Conservation (phyloP, 2,797 vertebrate species). For the Pempheris klunzingeri region DNA sequence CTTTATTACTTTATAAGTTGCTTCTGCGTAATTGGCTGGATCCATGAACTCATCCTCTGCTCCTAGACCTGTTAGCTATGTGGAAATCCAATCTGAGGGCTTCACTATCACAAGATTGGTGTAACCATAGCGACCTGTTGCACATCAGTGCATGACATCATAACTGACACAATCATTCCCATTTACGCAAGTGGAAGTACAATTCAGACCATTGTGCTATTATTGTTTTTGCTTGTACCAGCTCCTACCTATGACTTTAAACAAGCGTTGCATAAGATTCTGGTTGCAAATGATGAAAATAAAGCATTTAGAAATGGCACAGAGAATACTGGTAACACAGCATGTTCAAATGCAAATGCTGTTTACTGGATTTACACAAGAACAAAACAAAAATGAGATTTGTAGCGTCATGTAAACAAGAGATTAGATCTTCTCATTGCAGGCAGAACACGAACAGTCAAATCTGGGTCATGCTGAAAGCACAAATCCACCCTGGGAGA, state of each 20-base stretch:
- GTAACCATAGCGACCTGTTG: conserved; percentile 83
- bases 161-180: conserved; percentile 69
- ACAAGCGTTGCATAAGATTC: conserved; percentile 44
- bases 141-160: conserved; percentile 82
- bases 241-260: conserved; percentile 50
- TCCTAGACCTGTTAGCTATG: conserved; percentile 55
- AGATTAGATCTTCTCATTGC: conserved; percentile 62
- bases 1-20: background rate
- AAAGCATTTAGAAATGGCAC: conserved; percentile 36
- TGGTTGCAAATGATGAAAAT: conserved; percentile 30
- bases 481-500: conserved; percentile 55
- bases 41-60: conserved; percentile 13
- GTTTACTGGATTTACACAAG: conserved; percentile 67
- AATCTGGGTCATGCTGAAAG: conserved; percentile 66
- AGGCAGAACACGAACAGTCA: conserved; percentile 52
- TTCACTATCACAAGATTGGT: conserved; percentile 63
- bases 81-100: conserved; percentile 60
- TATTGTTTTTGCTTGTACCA: conserved; percentile 49
- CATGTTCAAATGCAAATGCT: conserved; percentile 61
- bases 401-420: conserved; percentile 41
- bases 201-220: conserved; percentile 56
- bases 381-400: conserved; percentile 67
- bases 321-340: conserved; percentile 39
- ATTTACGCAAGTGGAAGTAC: conserved; percentile 76
- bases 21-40: background rate